phyloP scores from a whole-genome alignment of 2,888 invertebrate genomes.

The Phortica magna region DNA sequence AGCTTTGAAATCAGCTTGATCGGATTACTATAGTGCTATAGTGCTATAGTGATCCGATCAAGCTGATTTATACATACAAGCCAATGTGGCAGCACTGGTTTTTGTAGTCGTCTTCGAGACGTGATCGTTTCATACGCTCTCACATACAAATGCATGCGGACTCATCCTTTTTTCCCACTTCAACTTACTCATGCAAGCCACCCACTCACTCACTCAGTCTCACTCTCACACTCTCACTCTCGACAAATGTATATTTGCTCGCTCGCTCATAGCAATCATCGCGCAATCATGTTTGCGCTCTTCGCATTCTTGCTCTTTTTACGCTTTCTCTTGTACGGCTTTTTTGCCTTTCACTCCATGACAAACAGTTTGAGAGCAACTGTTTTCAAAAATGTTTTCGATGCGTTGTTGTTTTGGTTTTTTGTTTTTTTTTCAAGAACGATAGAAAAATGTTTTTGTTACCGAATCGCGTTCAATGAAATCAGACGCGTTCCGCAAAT shows the following conservation, averaged over 20 bases:
- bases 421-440: neutral
- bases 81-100: too few species aligned
- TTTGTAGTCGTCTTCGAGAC: too few species aligned
- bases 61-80: too few species aligned
- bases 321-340: too few species aligned
- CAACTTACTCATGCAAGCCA: neutral
- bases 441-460: neutral
- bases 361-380: too few species aligned
- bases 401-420: neutral
- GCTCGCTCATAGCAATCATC: neutral
- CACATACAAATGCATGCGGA: neutral
- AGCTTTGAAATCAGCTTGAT: too few species aligned
- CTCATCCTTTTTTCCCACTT: neutral
- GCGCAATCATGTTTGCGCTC: neutral
- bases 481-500: neutral
- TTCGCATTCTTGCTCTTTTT: neutral
- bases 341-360: too few species aligned
- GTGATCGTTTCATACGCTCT: neutral
- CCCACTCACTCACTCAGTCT: neutral
- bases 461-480: slow-evolving; percentile 1
- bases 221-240: neutral
- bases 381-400: too few species aligned
- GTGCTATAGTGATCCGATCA: too few species aligned
- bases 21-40: too few species aligned
- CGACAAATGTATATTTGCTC: neutral